phyloP scores from a whole-genome alignment of 2,888 invertebrate genomes.

The Watsonalla cultraria region DNA sequence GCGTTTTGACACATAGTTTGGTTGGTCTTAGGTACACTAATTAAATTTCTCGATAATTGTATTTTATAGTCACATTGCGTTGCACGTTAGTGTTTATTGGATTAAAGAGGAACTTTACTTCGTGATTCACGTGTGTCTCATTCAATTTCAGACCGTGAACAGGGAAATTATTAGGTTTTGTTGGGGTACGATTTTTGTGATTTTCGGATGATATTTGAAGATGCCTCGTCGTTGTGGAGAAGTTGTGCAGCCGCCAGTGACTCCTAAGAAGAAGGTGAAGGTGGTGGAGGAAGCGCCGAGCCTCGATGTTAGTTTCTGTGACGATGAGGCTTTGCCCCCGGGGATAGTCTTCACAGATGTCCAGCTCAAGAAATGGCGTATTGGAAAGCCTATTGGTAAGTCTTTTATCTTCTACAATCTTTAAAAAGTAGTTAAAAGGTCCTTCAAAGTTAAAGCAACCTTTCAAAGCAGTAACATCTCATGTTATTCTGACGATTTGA shows the following conservation, averaged over 20 bases:
- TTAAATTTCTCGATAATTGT: slow-evolving; percentile 18
- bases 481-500: no score
- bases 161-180: slow-evolving; percentile 10
- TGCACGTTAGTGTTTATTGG: slow-evolving; percentile 43
- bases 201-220: slow-evolving; percentile 18
- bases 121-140: slow-evolving; percentile 5
- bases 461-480: no score
- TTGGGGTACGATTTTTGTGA: slow-evolving; percentile 7
- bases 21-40: background rate
- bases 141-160: slow-evolving; percentile 12
- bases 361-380: slow-evolving; percentile 89
- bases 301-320: slow-evolving; percentile 59
- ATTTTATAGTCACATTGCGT: slow-evolving; percentile 41
- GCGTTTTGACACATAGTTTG: background rate
- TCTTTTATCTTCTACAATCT: slow-evolving; percentile 6
- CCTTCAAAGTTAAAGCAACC: no score
- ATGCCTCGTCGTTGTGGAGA: slow-evolving; percentile 66
- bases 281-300: slow-evolving; percentile 41
- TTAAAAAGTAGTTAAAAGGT: no score
- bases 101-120: slow-evolving; percentile 28
- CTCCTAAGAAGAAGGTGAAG: slow-evolving; percentile 59
- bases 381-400: slow-evolving; percentile 91
- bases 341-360: slow-evolving; percentile 91
- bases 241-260: slow-evolving; percentile 40
- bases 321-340: slow-evolving; percentile 74